These are phyloP conservation scores for Nemopilema nomurai DNA, from an alignment of 30 jellyfish, hydroid and myxozoan species.

Conservation along the genomic window DNA sequence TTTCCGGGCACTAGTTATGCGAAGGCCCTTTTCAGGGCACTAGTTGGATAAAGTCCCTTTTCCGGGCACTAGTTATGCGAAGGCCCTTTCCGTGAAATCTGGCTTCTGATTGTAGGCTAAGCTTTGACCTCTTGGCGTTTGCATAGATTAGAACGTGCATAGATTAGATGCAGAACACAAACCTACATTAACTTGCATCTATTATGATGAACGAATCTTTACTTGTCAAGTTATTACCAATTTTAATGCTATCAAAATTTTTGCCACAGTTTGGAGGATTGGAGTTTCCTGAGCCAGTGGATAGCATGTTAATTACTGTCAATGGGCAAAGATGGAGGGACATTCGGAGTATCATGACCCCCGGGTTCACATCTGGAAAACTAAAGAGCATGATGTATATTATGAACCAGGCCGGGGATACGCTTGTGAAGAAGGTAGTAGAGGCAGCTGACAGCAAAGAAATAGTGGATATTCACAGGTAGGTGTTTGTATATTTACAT, in stretches of 20 bases:
- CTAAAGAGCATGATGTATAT: conserved; percentile 36
- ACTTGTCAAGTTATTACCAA: too few species aligned
- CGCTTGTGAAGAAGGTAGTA: conserved; percentile 20
- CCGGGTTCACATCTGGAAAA: conserved; percentile 55
- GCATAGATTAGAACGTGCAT: too few species aligned
- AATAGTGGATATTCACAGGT: conserved; percentile 23
- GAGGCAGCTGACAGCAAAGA: conserved; percentile 10
- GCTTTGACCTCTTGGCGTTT: background rate
- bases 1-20: too few species aligned
- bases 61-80: background rate
- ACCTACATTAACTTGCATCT: too few species aligned
- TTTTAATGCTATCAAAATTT: too few species aligned
- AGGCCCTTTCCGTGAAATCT: too few species aligned
- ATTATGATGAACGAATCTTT: too few species aligned
- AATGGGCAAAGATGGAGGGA: conserved; percentile 46
- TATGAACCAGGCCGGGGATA: conserved; percentile 25
- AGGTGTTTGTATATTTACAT: too few species aligned
- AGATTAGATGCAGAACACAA: too few species aligned
- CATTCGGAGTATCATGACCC: conserved; percentile 30
- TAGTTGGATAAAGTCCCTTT: background rate
- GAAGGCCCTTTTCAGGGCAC: too few species aligned
- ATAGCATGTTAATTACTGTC: conserved; percentile 37
- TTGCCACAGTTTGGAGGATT: too few species aligned
- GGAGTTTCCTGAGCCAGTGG: conserved; percentile 17
- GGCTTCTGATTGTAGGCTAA: too few species aligned